Conservation (phyloP, 2,797 vertebrate species). For the Gorsachius magnificus region DNA sequence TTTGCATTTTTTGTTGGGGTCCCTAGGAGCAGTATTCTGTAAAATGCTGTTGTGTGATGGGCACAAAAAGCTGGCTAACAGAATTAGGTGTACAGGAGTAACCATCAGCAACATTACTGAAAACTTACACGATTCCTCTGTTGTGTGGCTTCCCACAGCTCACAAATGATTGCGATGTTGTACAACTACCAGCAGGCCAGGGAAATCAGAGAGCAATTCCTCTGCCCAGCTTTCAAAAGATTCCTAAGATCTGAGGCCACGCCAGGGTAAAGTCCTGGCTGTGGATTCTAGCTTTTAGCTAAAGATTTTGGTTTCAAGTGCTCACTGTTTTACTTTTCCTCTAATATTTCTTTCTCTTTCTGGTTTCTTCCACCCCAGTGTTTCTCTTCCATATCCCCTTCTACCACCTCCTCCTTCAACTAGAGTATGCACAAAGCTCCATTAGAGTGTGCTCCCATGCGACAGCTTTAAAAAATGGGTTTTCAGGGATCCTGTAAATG, state of each 20-base stretch:
- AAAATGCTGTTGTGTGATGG: not conserved
- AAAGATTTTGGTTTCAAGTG: not conserved
- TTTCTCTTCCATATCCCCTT: not conserved
- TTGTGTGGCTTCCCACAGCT: not conserved
- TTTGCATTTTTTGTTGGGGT: rapidly evolving
- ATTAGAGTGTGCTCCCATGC: rapidly evolving
- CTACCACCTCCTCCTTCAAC: not conserved
- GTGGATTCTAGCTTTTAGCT: not conserved
- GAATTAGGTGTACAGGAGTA: not conserved
- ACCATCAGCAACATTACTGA: not conserved
- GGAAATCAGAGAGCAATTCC: not conserved
- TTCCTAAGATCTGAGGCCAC: not conserved
- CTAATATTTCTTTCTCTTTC: not conserved
- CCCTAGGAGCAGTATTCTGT: not conserved
- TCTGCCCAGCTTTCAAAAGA: not conserved
- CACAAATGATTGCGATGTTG: rapidly evolving
- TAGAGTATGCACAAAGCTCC: rapidly evolving
- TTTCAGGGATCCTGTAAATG: not conserved
- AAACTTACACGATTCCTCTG: rapidly evolving
- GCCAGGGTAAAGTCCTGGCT: not conserved
- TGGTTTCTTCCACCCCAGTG: not conserved
- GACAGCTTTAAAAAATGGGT: not conserved
- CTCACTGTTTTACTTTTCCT: not conserved
- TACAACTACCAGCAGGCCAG: not conserved
- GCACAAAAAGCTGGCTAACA: not conserved